Conservation (phyloP, 2,113 vertebrate species). For the Phyllopteryx taeniolatus region DNA sequence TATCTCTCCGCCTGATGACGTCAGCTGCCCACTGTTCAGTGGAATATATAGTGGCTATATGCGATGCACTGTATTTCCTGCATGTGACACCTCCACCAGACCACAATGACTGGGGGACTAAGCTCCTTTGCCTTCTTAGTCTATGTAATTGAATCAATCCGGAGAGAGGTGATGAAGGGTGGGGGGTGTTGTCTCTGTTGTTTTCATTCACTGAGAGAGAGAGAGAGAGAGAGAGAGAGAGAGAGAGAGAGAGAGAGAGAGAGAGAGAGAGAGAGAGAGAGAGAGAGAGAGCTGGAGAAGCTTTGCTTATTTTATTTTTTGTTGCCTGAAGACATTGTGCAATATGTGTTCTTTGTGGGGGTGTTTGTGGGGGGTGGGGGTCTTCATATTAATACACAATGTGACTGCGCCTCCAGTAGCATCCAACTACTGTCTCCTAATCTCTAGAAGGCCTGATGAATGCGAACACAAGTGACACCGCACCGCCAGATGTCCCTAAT, state of each 20-base stretch:
- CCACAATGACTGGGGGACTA: conserved; percentile 36
- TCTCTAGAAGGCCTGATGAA: conserved; percentile 57
- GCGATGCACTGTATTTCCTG: conserved; percentile 10
- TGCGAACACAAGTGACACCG: conserved; percentile 58
- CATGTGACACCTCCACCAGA: conserved; percentile 3
- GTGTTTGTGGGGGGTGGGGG: not conserved
- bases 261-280: not conserved
- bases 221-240: conserved; percentile 19
- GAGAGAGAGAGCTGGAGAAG: not conserved
- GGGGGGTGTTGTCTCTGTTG: not conserved
- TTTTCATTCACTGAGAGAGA: not conserved
- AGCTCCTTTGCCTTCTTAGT: conserved; percentile 30
- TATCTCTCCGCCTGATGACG: conserved; percentile 26
- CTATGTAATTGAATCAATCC: conserved; percentile 26
- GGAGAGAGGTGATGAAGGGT: not conserved
- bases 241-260: no score
- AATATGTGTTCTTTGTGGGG: not conserved
- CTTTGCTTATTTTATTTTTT: conserved; percentile 2
- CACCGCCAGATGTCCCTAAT: conserved; percentile 63
- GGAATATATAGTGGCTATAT: conserved; percentile 3
- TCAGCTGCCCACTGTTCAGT: conserved; percentile 15
- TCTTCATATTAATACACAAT: conserved; percentile 19
- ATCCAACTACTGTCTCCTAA: conserved; percentile 38
- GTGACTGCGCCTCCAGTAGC: conserved; percentile 5
- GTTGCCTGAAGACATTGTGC: not conserved